Base-by-base conservation (phyloP, 2,888 invertebrate species). In the Physocephala rufipes region DNA sequence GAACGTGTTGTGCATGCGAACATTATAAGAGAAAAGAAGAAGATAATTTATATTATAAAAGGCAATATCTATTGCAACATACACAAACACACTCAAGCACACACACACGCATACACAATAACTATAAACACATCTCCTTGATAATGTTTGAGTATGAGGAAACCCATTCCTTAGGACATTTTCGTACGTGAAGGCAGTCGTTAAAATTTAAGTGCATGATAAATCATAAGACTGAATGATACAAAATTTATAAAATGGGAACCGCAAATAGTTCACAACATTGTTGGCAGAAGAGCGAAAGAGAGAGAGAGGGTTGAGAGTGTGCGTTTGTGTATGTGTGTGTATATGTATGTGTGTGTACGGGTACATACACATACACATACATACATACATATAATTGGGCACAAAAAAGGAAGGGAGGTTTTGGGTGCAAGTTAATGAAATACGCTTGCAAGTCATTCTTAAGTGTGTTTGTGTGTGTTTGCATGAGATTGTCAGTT, bases 131-230 rank as follows among this genome's bases (percentile, higher is more conserved):
- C 51, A 66, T 19, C n/a, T 19, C 19, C 45, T 43, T 36, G 21
- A 13, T 9, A 3, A 19, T 19, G n/a, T 26, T 13, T 16, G 3
- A 61, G 19, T n/a, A 7, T n/a, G 30, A 15, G 1, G n/a, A 36
- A 36, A 36, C 36, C 9, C 36, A 36, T 36, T n/a, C 2, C 55
- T 13, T 13, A 55, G 19, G 19, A 19, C 36, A 36, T 9, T 9
- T 7, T 36, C 36, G 36, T 36, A 4, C 36, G 36, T 36, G 36
- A 36, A 7, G n/a, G 19, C 45, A 26, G 19, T 49, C 67, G 59
- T 4, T 67, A 61, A 67, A 67, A 28, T 21, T 47, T 28, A 67
- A 67, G 67, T 67, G 67, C 59, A 59, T 59, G 59, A 67, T 67
- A 67, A 67, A 67, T 67, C 67, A 67, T 67, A 59, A 47, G 26